Evolutionary conservation across 2,888 invertebrate species (phyloP), one percentile per base, ranked within the genome.

Genomic region (Pharmacophagus antenor): DNA sequence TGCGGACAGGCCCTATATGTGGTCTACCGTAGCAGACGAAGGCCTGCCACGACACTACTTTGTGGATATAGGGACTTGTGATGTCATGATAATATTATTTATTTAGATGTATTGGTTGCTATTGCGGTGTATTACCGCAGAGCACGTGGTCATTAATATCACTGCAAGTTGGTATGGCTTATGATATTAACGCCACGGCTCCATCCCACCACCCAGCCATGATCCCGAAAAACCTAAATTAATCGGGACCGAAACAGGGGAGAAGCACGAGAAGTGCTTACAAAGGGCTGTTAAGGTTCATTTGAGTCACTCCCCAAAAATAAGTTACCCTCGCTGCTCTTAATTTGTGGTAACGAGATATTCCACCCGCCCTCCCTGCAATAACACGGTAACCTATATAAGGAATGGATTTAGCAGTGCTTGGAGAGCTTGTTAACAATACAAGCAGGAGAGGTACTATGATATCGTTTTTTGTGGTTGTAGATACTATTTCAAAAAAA

Each of bases 171-270:
- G 2, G 31, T 31, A 31, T 15, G 12, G 31, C 31, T 3, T 15
- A 10, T 12, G 42, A 3, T 42, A 42, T 17, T 42, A 4, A 31
- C 2, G 17, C 42, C 42, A 42, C 42, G 15, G 42, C 42, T 15
- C 17, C n/a, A 17, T n/a, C 42, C 42, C 42, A 42, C 42, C 42
- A 17, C n/a, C 42, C 42, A 17, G n/a, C 42, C 42, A 42, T 42
- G 42, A 17, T 42, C 42, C 42, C 3, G 31, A 8, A 12, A 3
- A 12, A 27, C 4, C 27, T 27, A 6, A 27, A 6, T 27, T 3
- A 42, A 42, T 4, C 6, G 4, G 5, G 17, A 42, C 42, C 42
- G 42, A 42, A 42, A 42, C 42, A 42, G 6, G 17, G 42, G 42
- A 42, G 42, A 4, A 6, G 17, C 4, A 42, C 42, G 42, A n/a